These are phyloP conservation scores for Strix aluco DNA, from an alignment of 2,113 vertebrate species.

Conservation along the genomic window DNA sequence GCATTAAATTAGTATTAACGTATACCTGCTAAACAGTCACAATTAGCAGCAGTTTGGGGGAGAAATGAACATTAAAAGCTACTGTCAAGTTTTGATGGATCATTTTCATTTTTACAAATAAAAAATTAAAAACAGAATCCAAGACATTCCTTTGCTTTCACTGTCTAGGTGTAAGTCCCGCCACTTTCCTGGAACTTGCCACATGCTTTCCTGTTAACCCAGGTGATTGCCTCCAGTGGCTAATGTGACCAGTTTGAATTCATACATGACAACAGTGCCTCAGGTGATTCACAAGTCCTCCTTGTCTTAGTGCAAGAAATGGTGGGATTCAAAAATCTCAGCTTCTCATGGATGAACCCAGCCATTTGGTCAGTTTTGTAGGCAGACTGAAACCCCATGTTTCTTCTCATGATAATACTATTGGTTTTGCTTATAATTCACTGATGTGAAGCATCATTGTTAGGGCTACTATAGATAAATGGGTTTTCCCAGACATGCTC, in stretches of 20 bases:
- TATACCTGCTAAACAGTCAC: not conserved
- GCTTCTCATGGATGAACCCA: not conserved
- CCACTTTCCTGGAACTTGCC: not conserved
- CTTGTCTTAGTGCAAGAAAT: not conserved
- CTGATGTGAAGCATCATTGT: rapidly evolving
- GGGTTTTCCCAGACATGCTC: not conserved
- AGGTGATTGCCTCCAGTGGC: not conserved
- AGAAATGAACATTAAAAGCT: not conserved
- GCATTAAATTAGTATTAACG: not conserved
- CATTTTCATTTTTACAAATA: not conserved
- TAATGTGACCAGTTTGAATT: rapidly evolving
- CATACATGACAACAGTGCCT: not conserved
- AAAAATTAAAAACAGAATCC: not conserved
- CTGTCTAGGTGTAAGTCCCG: not conserved
- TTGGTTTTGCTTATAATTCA: not conserved
- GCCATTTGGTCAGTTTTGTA: not conserved
- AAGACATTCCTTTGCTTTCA: not conserved
- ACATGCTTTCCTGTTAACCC: not conserved
- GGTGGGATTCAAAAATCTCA: not conserved
- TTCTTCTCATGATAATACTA: not conserved
- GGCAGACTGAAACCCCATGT: not conserved
- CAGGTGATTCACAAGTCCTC: not conserved
- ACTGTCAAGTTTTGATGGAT: not conserved
- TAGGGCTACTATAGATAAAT: not conserved
- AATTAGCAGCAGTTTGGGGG: not conserved